A percentile compares a stretch with the other conserved stretches of the same genome.
phyloP scores from a whole-genome alignment of 2,113 vertebrate species.

The Pterocles orientalis region DNA sequence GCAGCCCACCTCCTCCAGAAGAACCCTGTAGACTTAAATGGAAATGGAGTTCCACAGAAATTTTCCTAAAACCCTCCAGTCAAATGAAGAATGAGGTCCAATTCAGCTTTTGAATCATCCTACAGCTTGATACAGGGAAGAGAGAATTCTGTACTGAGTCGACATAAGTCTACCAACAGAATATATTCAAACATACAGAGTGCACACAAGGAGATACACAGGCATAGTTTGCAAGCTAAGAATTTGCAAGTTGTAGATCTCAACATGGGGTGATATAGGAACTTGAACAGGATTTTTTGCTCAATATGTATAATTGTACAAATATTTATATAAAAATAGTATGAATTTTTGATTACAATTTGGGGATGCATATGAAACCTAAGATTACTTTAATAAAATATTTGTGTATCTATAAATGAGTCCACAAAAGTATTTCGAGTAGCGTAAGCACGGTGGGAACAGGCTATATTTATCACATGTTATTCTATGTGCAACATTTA shows the following conservation, averaged over 20 bases:
- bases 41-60: background rate
- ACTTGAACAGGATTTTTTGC: background rate
- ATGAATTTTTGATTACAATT: background rate
- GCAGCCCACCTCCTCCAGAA: background rate
- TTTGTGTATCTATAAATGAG: background rate
- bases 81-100: background rate
- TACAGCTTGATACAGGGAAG: background rate
- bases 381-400: background rate
- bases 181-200: background rate
- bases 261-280: background rate
- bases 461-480: slow-evolving; percentile 38
- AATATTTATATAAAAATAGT: background rate
- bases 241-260: background rate
- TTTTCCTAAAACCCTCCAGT: background rate
- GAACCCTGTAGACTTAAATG: background rate
- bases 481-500: slow-evolving; percentile 26
- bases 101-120: background rate
- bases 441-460: slow-evolving; percentile 23
- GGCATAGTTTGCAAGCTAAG: background rate
- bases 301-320: background rate
- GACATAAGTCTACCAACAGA: background rate
- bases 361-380: background rate
- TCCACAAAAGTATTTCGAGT: background rate
- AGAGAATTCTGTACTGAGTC: background rate
- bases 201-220: background rate